Evolutionary conservation across 2,797 vertebrate species (phyloP).

Genomic region (Zalophus californianus): DNA sequence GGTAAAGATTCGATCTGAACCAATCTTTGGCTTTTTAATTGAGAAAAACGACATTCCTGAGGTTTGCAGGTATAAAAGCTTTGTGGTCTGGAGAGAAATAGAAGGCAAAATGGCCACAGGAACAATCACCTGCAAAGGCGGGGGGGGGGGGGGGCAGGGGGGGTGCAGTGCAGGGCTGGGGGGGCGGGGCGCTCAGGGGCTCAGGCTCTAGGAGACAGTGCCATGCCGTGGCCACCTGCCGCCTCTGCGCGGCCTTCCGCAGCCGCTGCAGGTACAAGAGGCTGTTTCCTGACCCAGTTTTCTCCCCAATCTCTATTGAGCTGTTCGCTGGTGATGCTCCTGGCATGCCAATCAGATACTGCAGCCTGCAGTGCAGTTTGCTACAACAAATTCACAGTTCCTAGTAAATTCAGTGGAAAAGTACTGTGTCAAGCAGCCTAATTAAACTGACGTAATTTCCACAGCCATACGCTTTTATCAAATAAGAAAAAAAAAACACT

Average conservation of each 20-base stretch:
- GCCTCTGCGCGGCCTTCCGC: conserved; percentile 75
- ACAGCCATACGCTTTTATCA: conserved; percentile 76
- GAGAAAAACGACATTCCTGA: conserved; percentile 24
- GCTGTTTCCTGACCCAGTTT: conserved; percentile 90
- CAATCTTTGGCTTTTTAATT: background rate
- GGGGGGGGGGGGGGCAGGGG: background rate
- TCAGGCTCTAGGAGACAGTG: conserved; percentile 85
- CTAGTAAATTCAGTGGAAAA: conserved; percentile 89
- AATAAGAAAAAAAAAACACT: background rate
- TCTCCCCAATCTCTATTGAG: conserved; percentile 88
- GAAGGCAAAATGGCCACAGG: conserved; percentile 53
- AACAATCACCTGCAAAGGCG: conserved; percentile 59
- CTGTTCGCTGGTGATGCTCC: conserved; percentile 88
- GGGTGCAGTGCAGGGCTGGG: background rate
- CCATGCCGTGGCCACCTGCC: conserved; percentile 86
- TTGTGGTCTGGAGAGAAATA: conserved; percentile 27
- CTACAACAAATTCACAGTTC: conserved; percentile 86
- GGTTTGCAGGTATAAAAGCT: conserved; percentile 17
- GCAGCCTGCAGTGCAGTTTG: conserved; percentile 89
- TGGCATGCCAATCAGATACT: conserved; percentile 90
- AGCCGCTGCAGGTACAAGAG: conserved; percentile 88
- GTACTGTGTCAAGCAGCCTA: conserved; percentile 85
- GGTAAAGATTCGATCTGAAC: conserved; percentile 28
- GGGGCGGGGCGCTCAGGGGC: background rate
- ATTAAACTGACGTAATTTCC: conserved; percentile 83